Evolutionary conservation across 2,797 vertebrate genomes (phyloP).

Genomic region (Sebastes melanostomus): DNA sequence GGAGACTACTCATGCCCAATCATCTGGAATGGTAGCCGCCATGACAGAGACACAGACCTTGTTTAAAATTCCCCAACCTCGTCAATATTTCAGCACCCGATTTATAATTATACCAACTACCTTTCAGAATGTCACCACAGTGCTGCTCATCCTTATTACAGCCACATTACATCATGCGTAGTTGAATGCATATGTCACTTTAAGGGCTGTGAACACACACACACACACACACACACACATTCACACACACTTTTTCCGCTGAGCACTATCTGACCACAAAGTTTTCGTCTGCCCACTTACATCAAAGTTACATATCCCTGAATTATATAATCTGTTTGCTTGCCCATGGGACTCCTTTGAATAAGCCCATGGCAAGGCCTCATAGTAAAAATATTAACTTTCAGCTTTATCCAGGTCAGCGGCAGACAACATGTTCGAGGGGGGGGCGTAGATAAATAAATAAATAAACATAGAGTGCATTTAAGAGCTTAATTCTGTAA

Average conservation of each 20-base stretch:
- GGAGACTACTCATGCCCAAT: neutral
- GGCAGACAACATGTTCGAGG: neutral
- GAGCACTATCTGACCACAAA: slow-evolving; percentile 8
- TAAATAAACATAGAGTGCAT: slow-evolving; percentile 26
- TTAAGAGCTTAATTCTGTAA: slow-evolving; percentile 53
- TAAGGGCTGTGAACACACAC: neutral
- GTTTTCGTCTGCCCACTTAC: slow-evolving; percentile 31
- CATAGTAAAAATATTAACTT: slow-evolving; percentile 50
- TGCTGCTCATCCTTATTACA: slow-evolving; percentile 6
- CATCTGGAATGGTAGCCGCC: slow-evolving; percentile 15
- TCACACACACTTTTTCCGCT: neutral
- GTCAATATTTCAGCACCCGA: slow-evolving; percentile 45
- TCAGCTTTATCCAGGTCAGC: slow-evolving; percentile 53
- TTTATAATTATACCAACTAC: slow-evolving; percentile 24
- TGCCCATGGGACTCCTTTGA: slow-evolving; percentile 36
- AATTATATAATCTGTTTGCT: slow-evolving; percentile 31
- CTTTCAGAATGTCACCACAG: neutral
- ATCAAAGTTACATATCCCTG: slow-evolving; percentile 50
- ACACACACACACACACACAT: neutral
- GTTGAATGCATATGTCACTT: slow-evolving; percentile 3
- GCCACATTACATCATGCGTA: slow-evolving; percentile 20
- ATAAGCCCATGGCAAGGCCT: slow-evolving; percentile 45
- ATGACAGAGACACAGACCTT: neutral
- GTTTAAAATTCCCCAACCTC: neutral
- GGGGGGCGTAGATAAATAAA: slow-evolving; percentile 8